phyloP scores from a whole-genome alignment of 2,113 vertebrate genomes.

The Irena cyanogastra region DNA sequence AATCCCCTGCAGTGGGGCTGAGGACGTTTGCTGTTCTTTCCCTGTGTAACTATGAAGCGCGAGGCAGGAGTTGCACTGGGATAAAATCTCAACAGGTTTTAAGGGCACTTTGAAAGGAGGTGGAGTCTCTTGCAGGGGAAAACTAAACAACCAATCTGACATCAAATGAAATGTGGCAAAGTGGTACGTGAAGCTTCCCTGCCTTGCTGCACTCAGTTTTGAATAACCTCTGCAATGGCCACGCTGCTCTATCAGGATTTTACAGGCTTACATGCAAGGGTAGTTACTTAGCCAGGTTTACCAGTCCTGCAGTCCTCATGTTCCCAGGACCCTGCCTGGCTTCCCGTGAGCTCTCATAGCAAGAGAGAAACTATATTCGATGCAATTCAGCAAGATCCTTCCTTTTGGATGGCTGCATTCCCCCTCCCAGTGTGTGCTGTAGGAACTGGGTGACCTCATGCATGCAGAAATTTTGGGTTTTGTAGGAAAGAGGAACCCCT shows the following conservation, averaged over 20 bases:
- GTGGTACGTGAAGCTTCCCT: background rate
- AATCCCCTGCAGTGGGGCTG: background rate
- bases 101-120: conserved; percentile 19
- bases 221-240: background rate
- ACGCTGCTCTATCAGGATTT: background rate
- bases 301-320: background rate
- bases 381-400: background rate
- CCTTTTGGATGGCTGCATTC: background rate
- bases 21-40: background rate
- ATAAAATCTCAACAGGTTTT: background rate
- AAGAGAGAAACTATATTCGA: background rate
- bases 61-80: background rate
- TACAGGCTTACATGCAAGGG: background rate
- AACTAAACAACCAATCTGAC: conserved; percentile 11
- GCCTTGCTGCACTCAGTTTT: fast-evolving
- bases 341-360: background rate
- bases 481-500: fast-evolving
- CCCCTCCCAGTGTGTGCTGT: background rate
- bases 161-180: background rate
- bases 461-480: background rate
- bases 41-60: fast-evolving
- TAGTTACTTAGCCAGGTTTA: background rate
- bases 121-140: conserved; percentile 11
- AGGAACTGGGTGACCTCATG: background rate
- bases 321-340: background rate